phyloP scores from a whole-genome alignment of 1,140 invertebrate species.

The Wiebesia pumilae region DNA sequence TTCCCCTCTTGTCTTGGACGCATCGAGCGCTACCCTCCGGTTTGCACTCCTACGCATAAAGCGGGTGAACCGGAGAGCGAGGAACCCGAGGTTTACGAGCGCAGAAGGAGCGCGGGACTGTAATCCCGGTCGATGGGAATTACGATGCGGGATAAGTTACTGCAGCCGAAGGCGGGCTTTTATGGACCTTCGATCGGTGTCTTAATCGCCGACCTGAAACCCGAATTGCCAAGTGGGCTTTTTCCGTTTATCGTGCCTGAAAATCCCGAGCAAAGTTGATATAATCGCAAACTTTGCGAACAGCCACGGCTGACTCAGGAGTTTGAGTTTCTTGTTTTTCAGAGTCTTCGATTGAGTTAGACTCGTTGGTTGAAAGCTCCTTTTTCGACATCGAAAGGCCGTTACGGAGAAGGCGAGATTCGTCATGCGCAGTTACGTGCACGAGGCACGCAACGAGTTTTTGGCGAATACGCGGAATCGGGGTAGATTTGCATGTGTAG shows the following conservation, averaged over 20 bases:
- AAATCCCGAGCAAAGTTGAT: too few species aligned
- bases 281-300: too few species aligned
- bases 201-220: not conserved
- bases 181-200: not conserved
- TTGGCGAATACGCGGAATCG: conserved; percentile 5
- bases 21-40: too few species aligned
- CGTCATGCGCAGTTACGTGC: too few species aligned
- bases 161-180: not conserved
- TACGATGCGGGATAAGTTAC: not conserved
- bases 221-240: not conserved
- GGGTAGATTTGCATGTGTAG: conserved; percentile 35
- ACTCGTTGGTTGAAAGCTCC: too few species aligned
- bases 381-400: not conserved
- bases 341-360: too few species aligned
- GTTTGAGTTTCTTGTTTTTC: too few species aligned
- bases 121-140: conserved; percentile 5
- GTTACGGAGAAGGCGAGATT: conserved; percentile 18
- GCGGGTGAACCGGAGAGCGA: too few species aligned
- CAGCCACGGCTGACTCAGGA: too few species aligned
- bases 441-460: not conserved
- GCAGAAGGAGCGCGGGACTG: not conserved
- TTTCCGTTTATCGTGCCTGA: not conserved
- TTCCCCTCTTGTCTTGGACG: too few species aligned
- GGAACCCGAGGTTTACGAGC: not conserved
- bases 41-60: too few species aligned